These are phyloP conservation scores for Hirudinaria manillensis DNA, from an alignment of 2,888 invertebrate genomes.

Conservation along the genomic window DNA sequence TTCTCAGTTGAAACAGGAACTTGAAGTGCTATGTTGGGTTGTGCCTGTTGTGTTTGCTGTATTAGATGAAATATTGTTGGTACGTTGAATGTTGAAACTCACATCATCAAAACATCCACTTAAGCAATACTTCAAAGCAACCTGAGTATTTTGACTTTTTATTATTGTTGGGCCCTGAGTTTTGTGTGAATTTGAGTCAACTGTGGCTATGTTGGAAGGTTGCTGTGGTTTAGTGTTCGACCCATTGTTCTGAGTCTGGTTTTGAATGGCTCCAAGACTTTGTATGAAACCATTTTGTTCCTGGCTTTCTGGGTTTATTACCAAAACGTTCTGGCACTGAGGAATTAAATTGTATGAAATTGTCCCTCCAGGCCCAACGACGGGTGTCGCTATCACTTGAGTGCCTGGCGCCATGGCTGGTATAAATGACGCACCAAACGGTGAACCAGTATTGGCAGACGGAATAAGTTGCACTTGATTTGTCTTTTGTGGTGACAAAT, in stretches of 20 bases:
- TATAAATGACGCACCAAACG: neutral
- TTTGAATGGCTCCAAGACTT: neutral
- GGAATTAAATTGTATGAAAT: conserved; percentile 57
- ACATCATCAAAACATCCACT: neutral
- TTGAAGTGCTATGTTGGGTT: conserved; percentile 66
- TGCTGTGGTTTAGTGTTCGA: conserved; percentile 4
- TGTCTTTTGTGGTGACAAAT: conserved; percentile 15
- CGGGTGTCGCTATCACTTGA: conserved; percentile 49
- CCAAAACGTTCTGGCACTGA: conserved; percentile 68
- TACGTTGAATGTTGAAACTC: conserved; percentile 33
- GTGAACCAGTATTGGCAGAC: neutral
- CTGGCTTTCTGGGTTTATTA: conserved; percentile 72
- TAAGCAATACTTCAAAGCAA: neutral
- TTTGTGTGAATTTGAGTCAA: neutral
- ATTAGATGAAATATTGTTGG: conserved; percentile 39
- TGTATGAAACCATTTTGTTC: conserved; percentile 59
- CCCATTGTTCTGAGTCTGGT: conserved; percentile 6
- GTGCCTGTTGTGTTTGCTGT: conserved; percentile 26
- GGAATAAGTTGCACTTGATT: conserved; percentile 21
- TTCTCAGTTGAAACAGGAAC: conserved; percentile 77
- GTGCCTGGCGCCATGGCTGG: conserved; percentile 37
- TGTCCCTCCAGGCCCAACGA: conserved; percentile 47
- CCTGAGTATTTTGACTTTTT: neutral
- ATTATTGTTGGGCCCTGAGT: conserved; percentile 48
- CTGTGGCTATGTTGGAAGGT: conserved; percentile 1